Base-by-base conservation (phyloP, 2,888 invertebrate species). In the Macropis europaea region DNA sequence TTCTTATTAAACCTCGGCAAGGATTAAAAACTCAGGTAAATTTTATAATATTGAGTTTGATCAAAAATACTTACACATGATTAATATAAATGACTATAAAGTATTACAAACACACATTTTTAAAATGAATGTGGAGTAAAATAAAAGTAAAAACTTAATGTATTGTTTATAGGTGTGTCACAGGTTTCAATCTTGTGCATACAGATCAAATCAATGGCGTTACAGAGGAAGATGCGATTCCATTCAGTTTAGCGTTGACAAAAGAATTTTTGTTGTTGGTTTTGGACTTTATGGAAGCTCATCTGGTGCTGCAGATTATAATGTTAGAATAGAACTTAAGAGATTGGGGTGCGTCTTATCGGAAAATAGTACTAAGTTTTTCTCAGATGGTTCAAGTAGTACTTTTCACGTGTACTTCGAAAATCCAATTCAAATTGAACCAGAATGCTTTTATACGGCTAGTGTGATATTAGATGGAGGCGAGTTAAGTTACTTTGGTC, bases 211-310 rank as follows among this genome's bases (percentile, higher is more conserved):
- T 88, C 98, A 99, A 89, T 99, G 99, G 98, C 94, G 98, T 60
- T 99, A 99, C 90, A 93, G 99, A 81, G 98, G 98, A 0, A 93
- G 98, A 57, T 98, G 98, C 89, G 99, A 99, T 90, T 97, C 97
- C 64, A 98, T 99, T 89, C 98, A 98, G 88, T 99, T 99, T 91
- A 97, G 96, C 79, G 98, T 98, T 0, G 98, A 99, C 90, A 95
- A 97, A 74, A 93, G 98, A 82, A 97, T 99, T 86, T 99, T 98
- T 89, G 96, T 99, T 54, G 97, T 98, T 54, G 98, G 98, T 42
- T 97, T 98, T 90, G 98, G 98, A 17, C 91, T 99, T 3, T 99
- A 98, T 88, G 99, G 99, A 62, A 98, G 98, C 3, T 98, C 98
- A 43, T 97, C 97, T 86, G 98, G 98, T 67, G 97, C 97, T 45